These are phyloP conservation scores for Germaria angustata DNA, from an alignment of 2,888 invertebrate species.

Conservation along the genomic window DNA sequence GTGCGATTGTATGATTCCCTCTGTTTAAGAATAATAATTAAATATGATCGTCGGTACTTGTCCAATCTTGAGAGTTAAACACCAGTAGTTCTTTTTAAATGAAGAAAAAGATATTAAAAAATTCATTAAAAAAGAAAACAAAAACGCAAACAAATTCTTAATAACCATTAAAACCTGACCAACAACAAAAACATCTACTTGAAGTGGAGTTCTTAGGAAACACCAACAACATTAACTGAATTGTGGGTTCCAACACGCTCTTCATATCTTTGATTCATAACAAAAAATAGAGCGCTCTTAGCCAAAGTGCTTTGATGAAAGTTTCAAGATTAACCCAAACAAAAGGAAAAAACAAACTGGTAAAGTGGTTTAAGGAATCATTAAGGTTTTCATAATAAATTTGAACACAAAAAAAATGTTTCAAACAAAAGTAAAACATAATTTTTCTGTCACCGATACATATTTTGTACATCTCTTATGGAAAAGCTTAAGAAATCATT, in stretches of 20 bases:
- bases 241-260: background rate
- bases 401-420: background rate
- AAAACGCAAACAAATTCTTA: conserved; percentile 21
- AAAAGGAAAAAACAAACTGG: background rate
- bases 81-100: conserved; percentile 53
- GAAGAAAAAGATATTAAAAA: background rate
- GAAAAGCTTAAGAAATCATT: too few relatives aligned
- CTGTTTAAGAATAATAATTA: conserved; percentile 25
- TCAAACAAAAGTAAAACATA: too few relatives aligned
- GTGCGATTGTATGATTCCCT: background rate
- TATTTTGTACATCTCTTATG: too few relatives aligned
- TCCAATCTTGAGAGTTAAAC: conserved; percentile 54
- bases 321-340: conserved; percentile 1
- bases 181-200: conserved; percentile 21
- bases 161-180: conserved; percentile 19
- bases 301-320: conserved; percentile 32
- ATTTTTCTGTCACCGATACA: too few relatives aligned
- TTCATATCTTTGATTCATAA: background rate
- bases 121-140: background rate
- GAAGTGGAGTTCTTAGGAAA: conserved; percentile 46
- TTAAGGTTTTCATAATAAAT: background rate
- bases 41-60: conserved; percentile 37
- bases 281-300: background rate
- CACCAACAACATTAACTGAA: background rate
- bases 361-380: background rate